These are phyloP conservation scores for Aspidiotus rigidus DNA, from an alignment of 2,888 invertebrate species.

Conservation along the genomic window DNA sequence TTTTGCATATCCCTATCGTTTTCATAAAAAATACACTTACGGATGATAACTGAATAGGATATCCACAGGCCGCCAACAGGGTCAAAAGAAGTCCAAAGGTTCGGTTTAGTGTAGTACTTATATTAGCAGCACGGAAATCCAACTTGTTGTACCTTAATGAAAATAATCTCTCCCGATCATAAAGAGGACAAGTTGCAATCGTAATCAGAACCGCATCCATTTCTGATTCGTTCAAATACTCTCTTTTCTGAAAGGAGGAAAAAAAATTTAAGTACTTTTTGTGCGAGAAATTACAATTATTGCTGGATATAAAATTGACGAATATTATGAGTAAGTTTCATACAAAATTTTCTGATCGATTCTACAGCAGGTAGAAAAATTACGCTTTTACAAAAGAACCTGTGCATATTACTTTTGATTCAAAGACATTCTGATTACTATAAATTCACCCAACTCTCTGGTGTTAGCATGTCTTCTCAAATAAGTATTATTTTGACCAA, in stretches of 20 bases:
- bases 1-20: not conserved
- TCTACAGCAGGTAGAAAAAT: no score
- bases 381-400: no score
- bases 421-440: no score
- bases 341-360: no score
- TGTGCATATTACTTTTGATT: no score
- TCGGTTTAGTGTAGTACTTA: slow-evolving; percentile 20
- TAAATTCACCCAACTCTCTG: no score
- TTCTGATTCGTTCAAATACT: slow-evolving; percentile 15
- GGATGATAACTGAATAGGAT: slow-evolving; percentile 15
- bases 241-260: slow-evolving; percentile 15
- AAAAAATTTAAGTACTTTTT: no score
- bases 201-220: slow-evolving; percentile 27
- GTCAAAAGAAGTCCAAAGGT: slow-evolving; percentile 11
- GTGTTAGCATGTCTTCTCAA: no score
- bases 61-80: slow-evolving; percentile 28
- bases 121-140: slow-evolving; percentile 15
- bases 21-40: slow-evolving; percentile 4
- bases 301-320: not conserved
- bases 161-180: slow-evolving; percentile 7
- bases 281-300: not conserved
- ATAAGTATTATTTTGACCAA: no score
- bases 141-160: not conserved
- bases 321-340: no score
- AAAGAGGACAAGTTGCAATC: slow-evolving; percentile 14